Evolutionary conservation across 2,113 vertebrate species (phyloP).

Genomic region (Actenoides lindsayi): DNA sequence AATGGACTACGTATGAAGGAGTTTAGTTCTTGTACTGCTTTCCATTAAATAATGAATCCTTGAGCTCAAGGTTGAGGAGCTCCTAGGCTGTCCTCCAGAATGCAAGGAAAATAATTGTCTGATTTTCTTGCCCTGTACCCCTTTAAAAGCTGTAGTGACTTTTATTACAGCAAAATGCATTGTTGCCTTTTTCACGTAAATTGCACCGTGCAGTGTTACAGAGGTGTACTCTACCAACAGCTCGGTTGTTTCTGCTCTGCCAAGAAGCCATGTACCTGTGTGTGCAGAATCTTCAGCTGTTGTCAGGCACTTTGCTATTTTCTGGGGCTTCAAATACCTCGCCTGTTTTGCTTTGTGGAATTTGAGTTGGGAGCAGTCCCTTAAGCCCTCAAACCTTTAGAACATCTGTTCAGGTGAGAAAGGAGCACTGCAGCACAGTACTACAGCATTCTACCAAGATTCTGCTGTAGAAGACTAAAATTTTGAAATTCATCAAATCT

Average conservation of each 20-base stretch:
- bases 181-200: neutral
- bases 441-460: neutral
- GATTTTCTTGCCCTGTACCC: neutral
- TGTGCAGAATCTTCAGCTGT: neutral
- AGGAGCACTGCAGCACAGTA: neutral
- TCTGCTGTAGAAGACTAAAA: neutral
- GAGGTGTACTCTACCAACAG: neutral
- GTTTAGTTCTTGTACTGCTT: neutral
- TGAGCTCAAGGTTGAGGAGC: neutral
- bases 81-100: neutral
- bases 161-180: neutral
- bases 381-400: neutral
- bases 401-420: neutral
- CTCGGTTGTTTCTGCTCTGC: neutral
- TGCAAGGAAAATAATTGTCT: neutral
- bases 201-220: neutral
- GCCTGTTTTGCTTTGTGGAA: neutral
- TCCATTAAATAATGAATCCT: neutral
- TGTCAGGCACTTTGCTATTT: neutral
- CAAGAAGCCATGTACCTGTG: neutral
- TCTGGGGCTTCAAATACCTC: neutral
- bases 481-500: neutral
- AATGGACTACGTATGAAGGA: neutral
- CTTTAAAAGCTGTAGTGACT: neutral
- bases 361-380: neutral